These are phyloP conservation scores for Hydractinia symbiolongicarpus DNA, from an alignment of 30 jellyfish, hydroid and myxozoan species.

Conservation along the genomic window DNA sequence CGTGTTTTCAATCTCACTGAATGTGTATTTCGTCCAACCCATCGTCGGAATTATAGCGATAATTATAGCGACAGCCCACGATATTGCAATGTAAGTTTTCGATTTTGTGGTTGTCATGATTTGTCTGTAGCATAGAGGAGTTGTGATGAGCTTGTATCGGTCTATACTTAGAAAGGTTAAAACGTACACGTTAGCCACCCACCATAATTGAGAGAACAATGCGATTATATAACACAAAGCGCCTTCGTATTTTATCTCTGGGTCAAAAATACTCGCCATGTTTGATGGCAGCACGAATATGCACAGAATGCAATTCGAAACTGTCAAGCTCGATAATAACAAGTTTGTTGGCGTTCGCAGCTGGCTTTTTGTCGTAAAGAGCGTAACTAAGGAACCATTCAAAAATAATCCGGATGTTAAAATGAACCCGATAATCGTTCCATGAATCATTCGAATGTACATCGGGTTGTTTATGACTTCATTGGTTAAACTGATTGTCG, in stretches of 20 bases:
- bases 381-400: not conserved
- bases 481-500: no score
- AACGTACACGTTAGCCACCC: slow-evolving; percentile 21
- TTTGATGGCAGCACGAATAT: slow-evolving; percentile 9
- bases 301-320: slow-evolving; percentile 14
- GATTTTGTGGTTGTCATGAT: slow-evolving; percentile 17
- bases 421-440: not conserved
- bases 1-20: slow-evolving; percentile 9
- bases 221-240: slow-evolving; percentile 16
- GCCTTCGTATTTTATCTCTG: slow-evolving; percentile 3
- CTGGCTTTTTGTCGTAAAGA: slow-evolving; percentile 6
- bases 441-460: no score
- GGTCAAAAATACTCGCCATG: not conserved
- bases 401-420: slow-evolving; percentile 10
- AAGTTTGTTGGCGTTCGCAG: slow-evolving; percentile 28
- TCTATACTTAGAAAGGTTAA: slow-evolving; percentile 21
- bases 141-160: not conserved
- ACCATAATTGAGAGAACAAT: slow-evolving; percentile 19
- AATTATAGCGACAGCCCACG: slow-evolving; percentile 11
- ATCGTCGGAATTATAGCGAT: slow-evolving; percentile 14
- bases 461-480: no score
- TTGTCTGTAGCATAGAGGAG: not conserved
- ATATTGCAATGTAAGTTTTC: not conserved
- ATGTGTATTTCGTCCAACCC: slow-evolving; percentile 14
- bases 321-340: slow-evolving; percentile 18